Evolutionary conservation across 1,140 invertebrate genomes (phyloP), one percentile per base, ranked within the genome.

Genomic region (Calosoma granatense): DNA sequence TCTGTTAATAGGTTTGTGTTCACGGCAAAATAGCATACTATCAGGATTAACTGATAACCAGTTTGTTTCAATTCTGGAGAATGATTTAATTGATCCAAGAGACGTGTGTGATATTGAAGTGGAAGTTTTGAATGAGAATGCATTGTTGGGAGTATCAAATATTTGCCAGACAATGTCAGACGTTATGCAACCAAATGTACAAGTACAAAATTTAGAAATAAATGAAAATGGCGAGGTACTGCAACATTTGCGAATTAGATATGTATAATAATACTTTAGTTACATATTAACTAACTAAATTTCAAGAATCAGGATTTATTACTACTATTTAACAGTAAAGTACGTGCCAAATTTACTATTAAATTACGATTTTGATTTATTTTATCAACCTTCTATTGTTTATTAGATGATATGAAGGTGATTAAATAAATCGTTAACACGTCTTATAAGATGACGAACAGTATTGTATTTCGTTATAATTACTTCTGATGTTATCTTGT

Each of bases 51-150:
- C 23, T 21, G 15, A 58, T n/a, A 51, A 61, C 15, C 56, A 55
- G 17, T 53, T 62, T 39, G 55, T 61, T 12, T 54, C 61, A 21
- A 62, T 62, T 30, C 43, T 62, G 4, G 43, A 55, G 39, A 47
- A 56, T 20, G 55, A 39, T 36, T 19, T 56, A 1, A 20, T 47
- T 20, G 14, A 19, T 43, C 1, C 19, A 6, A 30, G 39, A 4
- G 22, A 58, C 54, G 47, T 21, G 15, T 59, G 58, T 53, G 52
- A 60, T 19, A 56, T 60, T 15, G 56, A 60, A 55, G 26, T 30
- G 14, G 26, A 30, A 30, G 59, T 60, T 9, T 36, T 54, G 22
- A 54, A 21, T 30, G 53, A 54, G 4, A 17, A 26, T 15, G 14
- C n/a, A 15, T 36, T 54, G 36, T 20, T 54, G n/a, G 53, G 22